Conservation (phyloP, 2,888 invertebrate species). For the Nomada lathburiana region DNA sequence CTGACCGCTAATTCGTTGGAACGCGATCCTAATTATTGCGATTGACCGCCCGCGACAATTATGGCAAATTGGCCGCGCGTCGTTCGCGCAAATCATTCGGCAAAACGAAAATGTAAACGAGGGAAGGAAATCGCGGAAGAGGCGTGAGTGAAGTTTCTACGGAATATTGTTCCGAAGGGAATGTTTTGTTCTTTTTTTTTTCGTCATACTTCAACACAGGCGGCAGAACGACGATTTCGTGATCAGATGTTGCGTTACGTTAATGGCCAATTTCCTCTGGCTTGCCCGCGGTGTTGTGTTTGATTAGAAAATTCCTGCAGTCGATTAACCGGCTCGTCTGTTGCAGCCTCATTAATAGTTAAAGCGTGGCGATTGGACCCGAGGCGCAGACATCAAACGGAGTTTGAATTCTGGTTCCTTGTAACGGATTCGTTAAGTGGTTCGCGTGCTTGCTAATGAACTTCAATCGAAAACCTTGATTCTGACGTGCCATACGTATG, state of each 20-base stretch:
- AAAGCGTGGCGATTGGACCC: constrained; percentile 45
- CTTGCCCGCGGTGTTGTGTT: constrained; percentile 40
- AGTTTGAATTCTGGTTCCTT: constrained; percentile 37
- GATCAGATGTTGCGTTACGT: constrained; percentile 43
- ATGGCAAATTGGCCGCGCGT: too few relatives aligned
- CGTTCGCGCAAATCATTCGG: too few relatives aligned
- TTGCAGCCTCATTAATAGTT: constrained; percentile 50
- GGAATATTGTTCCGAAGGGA: too few relatives aligned
- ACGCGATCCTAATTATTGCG: constrained; percentile 49
- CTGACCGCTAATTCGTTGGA: constrained; percentile 12
- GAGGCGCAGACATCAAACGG: constrained; percentile 47
- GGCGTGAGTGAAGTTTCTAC: not conserved
- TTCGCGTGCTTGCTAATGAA: constrained; percentile 21
- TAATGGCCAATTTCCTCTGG: constrained; percentile 44
- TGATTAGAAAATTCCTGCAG: constrained; percentile 53
- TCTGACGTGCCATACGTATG: not conserved
- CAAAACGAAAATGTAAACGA: not conserved
- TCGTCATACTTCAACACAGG: not conserved
- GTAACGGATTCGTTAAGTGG: constrained; percentile 37
- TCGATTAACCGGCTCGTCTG: constrained; percentile 48
- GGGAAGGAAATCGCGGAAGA: not conserved
- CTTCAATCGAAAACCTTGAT: constrained; percentile 23
- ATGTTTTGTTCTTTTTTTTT: not conserved
- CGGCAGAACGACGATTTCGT: not conserved
- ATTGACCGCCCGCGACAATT: not conserved